These are phyloP conservation scores for Lordiphosa mommai DNA, from an alignment of 1,140 invertebrate species.

Conservation along the genomic window DNA sequence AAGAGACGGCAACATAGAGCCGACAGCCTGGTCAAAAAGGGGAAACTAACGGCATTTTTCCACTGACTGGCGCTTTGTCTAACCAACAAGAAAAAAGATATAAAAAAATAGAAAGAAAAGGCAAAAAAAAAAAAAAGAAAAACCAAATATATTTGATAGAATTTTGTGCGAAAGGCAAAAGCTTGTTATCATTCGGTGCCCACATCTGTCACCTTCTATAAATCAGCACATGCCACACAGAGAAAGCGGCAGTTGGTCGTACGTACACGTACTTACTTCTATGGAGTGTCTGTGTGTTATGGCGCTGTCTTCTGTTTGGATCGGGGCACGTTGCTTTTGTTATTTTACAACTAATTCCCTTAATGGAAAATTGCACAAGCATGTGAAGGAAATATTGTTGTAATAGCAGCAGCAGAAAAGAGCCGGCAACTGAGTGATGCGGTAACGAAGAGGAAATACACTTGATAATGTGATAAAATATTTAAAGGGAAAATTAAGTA, in stretches of 20 bases:
- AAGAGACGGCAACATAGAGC: constrained; percentile 23
- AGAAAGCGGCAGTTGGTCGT: constrained; percentile 17
- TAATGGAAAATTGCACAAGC: constrained; percentile 70
- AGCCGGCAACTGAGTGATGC: background rate
- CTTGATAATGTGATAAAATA: background rate
- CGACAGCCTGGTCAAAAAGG: constrained; percentile 34
- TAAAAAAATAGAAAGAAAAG: background rate
- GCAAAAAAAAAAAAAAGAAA: background rate
- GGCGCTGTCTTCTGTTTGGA: constrained; percentile 16
- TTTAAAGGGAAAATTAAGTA: no score
- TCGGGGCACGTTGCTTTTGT: constrained; percentile 26
- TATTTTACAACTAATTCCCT: constrained; percentile 68
- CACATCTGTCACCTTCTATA: constrained; percentile 78
- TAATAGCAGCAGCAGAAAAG: constrained; percentile 11
- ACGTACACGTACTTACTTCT: constrained; percentile 9
- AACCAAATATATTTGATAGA: constrained; percentile 25
- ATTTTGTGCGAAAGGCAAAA: constrained; percentile 39
- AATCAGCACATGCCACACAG: constrained; percentile 54
- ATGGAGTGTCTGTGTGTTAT: constrained; percentile 30
- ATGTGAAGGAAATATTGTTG: constrained; percentile 34
- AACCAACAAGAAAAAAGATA: constrained; percentile 8
- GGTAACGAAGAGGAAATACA: background rate
- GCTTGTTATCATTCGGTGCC: constrained; percentile 73
- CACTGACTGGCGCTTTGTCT: constrained; percentile 45
- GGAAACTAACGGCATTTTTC: constrained; percentile 54